Evolutionary conservation across 1,140 invertebrate species (phyloP).

Genomic region (Aphaenogaster rudis): DNA sequence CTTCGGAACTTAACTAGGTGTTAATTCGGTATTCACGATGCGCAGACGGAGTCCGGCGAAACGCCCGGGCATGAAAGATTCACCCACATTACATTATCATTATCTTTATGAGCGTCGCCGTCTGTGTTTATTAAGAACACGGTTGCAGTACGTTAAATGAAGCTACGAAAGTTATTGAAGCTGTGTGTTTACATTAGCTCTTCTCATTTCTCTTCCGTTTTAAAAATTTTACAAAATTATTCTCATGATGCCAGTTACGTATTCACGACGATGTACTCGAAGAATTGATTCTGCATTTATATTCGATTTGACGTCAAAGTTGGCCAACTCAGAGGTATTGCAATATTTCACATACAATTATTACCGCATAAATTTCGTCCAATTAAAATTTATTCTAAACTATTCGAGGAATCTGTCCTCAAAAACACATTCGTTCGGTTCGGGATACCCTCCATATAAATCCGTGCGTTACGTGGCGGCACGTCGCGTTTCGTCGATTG

Average conservation of each 20-base stretch:
- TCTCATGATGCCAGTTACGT: background rate
- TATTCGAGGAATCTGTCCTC: background rate
- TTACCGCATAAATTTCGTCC: background rate
- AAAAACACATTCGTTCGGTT: constrained; percentile 15
- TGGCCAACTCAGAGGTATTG: background rate
- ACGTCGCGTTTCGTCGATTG: constrained; percentile 40
- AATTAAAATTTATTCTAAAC: constrained; percentile 24
- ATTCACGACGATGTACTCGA: background rate
- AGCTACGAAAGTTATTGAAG: background rate
- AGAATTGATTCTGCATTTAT: background rate
- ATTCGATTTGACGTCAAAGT: background rate
- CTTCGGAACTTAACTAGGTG: constrained; percentile 69
- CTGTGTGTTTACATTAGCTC: background rate
- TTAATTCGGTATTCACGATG: constrained; percentile 76
- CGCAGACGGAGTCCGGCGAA: constrained; percentile 16
- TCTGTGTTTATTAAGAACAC: constrained; percentile 5
- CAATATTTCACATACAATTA: constrained; percentile 4
- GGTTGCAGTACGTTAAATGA: background rate
- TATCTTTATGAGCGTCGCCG: constrained; percentile 40
- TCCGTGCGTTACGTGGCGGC: constrained; percentile 1
- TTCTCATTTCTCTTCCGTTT: background rate
- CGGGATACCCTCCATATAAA: constrained; percentile 1
- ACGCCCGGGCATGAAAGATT: constrained; percentile 60
- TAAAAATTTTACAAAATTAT: constrained; percentile 9
- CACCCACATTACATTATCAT: constrained; percentile 36